Conservation (phyloP, 1,140 invertebrate genomes). For the Adelges cooleyi region DNA sequence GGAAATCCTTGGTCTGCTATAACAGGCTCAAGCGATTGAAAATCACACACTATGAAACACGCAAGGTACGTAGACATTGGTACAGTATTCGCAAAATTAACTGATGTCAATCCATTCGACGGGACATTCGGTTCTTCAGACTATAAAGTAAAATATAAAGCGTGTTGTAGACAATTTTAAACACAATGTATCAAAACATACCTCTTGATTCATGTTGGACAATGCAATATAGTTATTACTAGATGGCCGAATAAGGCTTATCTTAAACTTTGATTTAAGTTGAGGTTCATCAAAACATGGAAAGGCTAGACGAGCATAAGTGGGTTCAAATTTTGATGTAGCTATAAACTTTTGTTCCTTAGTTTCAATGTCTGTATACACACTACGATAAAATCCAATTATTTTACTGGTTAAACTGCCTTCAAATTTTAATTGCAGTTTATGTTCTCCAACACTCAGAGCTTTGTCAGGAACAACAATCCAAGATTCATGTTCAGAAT, state of each 20-base stretch:
- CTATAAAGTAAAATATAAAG: too few relatives aligned
- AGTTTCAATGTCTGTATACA: constrained; percentile 46
- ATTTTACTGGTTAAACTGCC: constrained; percentile 56
- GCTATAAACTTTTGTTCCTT: constrained; percentile 57
- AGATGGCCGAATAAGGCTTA: constrained; percentile 59
- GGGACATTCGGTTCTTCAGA: constrained; percentile 38
- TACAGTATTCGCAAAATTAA: constrained; percentile 66
- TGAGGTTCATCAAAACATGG: constrained; percentile 94
- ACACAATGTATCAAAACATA: constrained; percentile 32
- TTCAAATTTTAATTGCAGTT: constrained; percentile 51
- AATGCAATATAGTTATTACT: constrained; percentile 52
- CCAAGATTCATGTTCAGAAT: constrained; percentile 52
- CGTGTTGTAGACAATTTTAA: too few relatives aligned
- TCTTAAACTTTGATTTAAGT: constrained; percentile 77
- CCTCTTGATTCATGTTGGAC: constrained; percentile 60
- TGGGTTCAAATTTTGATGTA: constrained; percentile 86
- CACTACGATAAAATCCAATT: constrained; percentile 67
- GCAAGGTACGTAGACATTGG: constrained; percentile 87
- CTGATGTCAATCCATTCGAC: constrained; percentile 39
- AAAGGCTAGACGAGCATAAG: constrained; percentile 80
- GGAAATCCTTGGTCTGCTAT: constrained; percentile 46
- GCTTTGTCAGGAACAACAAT: constrained; percentile 45
- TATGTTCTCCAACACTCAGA: constrained; percentile 48
- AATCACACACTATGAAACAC: constrained; percentile 86
- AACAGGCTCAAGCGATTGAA: constrained; percentile 48